These are phyloP conservation scores for Cheilosia impressa DNA, from an alignment of 2,888 invertebrate genomes.

Conservation along the genomic window DNA sequence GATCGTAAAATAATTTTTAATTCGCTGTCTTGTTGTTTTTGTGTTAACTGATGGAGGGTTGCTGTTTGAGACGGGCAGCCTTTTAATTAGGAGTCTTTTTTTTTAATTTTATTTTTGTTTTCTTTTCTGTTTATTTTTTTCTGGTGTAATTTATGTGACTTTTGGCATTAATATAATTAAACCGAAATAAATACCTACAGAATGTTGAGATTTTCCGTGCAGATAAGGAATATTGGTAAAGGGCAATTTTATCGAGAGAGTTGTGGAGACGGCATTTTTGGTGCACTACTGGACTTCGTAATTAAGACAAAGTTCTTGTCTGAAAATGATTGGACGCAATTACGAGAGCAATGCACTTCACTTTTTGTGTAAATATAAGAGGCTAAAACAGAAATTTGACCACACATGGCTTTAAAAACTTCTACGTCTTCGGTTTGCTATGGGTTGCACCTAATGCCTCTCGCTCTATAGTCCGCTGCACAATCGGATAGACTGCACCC, in stretches of 20 bases:
- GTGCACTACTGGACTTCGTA: not conserved
- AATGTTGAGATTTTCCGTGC: not conserved
- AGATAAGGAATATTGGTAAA: slow-evolving; percentile 19
- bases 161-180: no score
- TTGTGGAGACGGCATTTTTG: not conserved
- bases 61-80: slow-evolving; percentile 30
- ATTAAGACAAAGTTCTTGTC: slow-evolving; percentile 19
- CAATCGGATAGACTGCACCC: no score
- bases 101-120: not conserved
- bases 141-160: no score
- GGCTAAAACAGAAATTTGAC: no score
- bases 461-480: no score
- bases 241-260: not conserved
- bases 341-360: not conserved
- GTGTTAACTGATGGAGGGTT: slow-evolving; percentile 29
- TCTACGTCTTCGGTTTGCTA: no score
- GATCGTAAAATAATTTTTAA: slow-evolving; percentile 49
- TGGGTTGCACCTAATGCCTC: no score
- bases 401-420: no score
- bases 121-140: not conserved
- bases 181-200: no score
- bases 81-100: slow-evolving; percentile 58
- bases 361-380: no score
- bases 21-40: slow-evolving; percentile 33
- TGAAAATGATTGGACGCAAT: slow-evolving; percentile 34